Conservation (phyloP, 2,797 vertebrate species). For the Huso huso region DNA sequence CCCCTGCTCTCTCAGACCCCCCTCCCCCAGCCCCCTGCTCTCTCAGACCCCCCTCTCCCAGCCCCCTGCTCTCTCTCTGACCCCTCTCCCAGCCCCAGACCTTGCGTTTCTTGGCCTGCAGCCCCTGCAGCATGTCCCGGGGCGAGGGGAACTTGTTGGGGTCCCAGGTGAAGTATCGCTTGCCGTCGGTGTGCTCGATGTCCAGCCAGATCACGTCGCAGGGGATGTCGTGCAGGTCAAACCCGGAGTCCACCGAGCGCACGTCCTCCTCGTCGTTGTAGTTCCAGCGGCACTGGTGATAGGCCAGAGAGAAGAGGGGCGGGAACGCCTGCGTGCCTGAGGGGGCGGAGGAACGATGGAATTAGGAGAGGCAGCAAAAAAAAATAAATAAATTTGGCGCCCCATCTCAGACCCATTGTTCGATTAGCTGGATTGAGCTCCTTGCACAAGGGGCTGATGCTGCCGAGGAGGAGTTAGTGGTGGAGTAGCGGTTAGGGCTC, state of each 20-base stretch:
- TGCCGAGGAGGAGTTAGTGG: too few species aligned
- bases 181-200: slow-evolving; percentile 89
- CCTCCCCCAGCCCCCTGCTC: too few species aligned
- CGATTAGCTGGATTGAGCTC: neutral
- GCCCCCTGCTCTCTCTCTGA: too few species aligned
- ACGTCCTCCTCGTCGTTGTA: slow-evolving; percentile 92
- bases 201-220: slow-evolving; percentile 91
- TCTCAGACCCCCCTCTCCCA: too few species aligned
- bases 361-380: neutral
- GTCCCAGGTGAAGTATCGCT: slow-evolving; percentile 96
- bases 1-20: neutral
- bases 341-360: neutral
- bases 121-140: slow-evolving; percentile 66
- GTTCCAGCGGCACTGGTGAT: slow-evolving; percentile 96
- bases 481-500: too few species aligned
- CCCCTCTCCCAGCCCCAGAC: slow-evolving; percentile 34
- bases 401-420: too few species aligned
- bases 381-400: neutral
- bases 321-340: slow-evolving; percentile 86
- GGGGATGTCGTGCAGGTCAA: slow-evolving; percentile 81
- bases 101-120: slow-evolving; percentile 75
- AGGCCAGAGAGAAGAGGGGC: slow-evolving; percentile 74
- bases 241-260: slow-evolving; percentile 65
- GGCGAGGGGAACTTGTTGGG: slow-evolving; percentile 76
- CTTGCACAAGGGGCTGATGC: neutral